Evolutionary conservation across 2,888 invertebrate genomes (phyloP).

Genomic region (Apamea monoglypha): DNA sequence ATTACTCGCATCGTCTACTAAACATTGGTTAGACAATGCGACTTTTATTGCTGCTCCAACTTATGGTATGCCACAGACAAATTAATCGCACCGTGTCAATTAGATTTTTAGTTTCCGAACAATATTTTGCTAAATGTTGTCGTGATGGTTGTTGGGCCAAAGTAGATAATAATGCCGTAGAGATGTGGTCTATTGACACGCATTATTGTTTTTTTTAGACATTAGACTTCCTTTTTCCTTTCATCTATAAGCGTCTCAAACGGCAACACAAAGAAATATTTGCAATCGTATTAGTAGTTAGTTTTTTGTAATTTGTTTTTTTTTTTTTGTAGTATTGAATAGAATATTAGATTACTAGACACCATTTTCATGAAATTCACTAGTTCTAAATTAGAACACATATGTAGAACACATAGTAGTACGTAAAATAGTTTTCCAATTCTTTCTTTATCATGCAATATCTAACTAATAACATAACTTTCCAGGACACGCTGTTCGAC

Average conservation of each 20-base stretch:
- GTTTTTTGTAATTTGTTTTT: conserved; percentile 9
- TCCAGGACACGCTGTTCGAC: conserved; percentile 86
- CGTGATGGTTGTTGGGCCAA: neutral
- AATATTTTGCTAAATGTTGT: neutral
- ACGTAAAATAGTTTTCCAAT: neutral
- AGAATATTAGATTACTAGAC: neutral
- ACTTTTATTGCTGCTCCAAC: neutral
- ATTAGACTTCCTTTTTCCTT: neutral
- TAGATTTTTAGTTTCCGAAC: neutral
- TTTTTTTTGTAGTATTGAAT: neutral
- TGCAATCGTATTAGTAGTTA: neutral
- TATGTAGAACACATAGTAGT: neutral
- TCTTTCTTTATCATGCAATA: too few species aligned
- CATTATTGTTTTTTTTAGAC: neutral
- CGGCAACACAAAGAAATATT: neutral
- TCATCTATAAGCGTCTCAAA: neutral
- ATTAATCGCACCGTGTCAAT: neutral
- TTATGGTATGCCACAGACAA: neutral
- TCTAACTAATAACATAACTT: neutral
- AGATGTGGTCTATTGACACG: neutral
- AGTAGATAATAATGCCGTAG: neutral
- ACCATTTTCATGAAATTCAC: neutral
- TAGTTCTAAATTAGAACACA: neutral
- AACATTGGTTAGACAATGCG: neutral
- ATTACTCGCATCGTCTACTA: neutral